Base-by-base conservation (phyloP, 2,113 vertebrate species). In the Chaenocephalus aceratus region DNA sequence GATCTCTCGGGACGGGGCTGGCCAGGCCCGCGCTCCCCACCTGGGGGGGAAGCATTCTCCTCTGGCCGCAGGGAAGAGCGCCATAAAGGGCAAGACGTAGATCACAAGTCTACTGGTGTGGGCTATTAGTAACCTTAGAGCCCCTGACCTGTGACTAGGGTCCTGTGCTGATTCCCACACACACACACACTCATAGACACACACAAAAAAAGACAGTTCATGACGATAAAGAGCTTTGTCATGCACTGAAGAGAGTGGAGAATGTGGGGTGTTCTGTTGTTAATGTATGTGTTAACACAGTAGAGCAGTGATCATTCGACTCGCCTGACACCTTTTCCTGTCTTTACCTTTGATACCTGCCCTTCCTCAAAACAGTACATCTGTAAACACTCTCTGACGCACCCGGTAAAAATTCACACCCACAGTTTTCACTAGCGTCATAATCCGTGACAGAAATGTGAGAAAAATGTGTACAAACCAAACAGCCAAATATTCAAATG, bases 101-200 rank as follows among this genome's bases (percentile, higher is more conserved):
- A 92, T 93, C 88, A 91, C 89, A 83, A 88, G 90, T 90, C 93
- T 89, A 92, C 92, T 89, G 93, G 93, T 91, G 89, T 88, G 89
- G 88, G 92, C 94, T 95, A 95, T 95, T 95, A 95, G 95, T 95
- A 95, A 96, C 92, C 86, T 91, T 94, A 95, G 94, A 95, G 92
- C 86, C 86, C 79, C 93, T 92, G 94, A 95, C 94, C 94, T 95
- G 93, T 94, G 93, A 95, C 92, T 94, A 86, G 88, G 90, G 91
- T 93, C 86, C 94, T 93, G 94, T 90, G 88, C 94, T 79, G 90
- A 93, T 95, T 96, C 95, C 93, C 95, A 94, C 92, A 88, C 91
- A 94, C 92, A 88, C 82, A 83, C 82, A 83, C 76, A 85, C 86
- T 34, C 64, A 85, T 48, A 36, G 48, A 60, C 63, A 60, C 6